Conservation (phyloP, 2,113 vertebrate genomes). For the Gallinago undulata region DNA sequence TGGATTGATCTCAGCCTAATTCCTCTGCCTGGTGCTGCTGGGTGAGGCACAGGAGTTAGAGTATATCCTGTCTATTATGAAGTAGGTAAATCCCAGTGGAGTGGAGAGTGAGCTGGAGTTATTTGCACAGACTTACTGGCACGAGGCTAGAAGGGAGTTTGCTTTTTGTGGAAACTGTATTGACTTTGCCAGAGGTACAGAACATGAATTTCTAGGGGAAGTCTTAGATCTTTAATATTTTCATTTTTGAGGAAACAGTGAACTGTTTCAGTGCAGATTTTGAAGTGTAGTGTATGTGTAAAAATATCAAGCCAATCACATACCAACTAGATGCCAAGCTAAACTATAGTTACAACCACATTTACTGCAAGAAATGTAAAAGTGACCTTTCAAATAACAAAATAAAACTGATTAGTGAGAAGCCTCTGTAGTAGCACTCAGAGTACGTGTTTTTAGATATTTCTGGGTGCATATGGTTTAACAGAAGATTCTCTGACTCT, state of each 20-base stretch:
- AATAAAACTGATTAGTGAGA: not conserved
- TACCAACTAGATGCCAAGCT: not conserved
- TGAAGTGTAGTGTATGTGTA: not conserved
- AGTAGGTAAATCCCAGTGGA: not conserved
- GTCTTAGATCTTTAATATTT: conserved; percentile 44
- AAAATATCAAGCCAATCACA: not conserved
- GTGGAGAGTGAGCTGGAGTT: not conserved
- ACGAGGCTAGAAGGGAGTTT: not conserved
- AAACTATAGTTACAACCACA: not conserved
- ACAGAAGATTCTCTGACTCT: not conserved
- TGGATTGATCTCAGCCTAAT: not conserved
- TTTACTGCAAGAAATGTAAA: not conserved
- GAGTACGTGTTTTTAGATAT: not conserved
- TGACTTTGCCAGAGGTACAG: conserved; percentile 39
- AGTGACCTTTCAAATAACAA: not conserved
- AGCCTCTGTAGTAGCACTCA: not conserved
- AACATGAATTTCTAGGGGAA: not conserved
- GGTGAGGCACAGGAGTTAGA: not conserved
- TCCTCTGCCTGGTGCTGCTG: not conserved
- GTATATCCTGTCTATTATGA: not conserved
- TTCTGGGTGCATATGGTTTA: not conserved
- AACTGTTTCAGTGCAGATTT: not conserved
- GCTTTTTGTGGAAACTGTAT: conserved; percentile 43
- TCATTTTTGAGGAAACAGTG: not conserved
- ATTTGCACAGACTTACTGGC: not conserved